Percentiles rank a stretch among this genome's conserved stretches.
Conservation (phyloP, 2,797 vertebrate species). For the Ptychobarbus kaznakovi region DNA sequence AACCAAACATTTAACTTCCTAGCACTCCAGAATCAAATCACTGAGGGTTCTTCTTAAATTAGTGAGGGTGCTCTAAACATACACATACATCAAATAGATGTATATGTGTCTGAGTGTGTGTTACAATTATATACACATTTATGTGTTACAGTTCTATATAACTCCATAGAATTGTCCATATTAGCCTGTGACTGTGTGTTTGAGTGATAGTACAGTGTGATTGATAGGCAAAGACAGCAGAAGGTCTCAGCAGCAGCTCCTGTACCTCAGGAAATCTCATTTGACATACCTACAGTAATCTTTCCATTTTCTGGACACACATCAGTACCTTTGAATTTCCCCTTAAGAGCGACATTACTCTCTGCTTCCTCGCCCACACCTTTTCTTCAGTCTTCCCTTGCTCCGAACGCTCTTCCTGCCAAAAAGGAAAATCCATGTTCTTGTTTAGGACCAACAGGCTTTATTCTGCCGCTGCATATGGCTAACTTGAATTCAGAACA, state of each 20-base stretch:
- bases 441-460: constrained; percentile 31
- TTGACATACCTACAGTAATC: constrained; percentile 56
- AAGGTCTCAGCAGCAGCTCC: constrained; percentile 32
- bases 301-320: constrained; percentile 54
- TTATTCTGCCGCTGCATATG: constrained; percentile 50
- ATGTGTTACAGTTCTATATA: neutral
- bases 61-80: too few species aligned
- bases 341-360: constrained; percentile 74
- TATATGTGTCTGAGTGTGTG: neutral
- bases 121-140: neutral
- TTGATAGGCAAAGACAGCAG: constrained; percentile 31
- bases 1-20: neutral
- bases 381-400: constrained; percentile 65
- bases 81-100: too few species aligned
- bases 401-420: constrained; percentile 65
- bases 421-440: constrained; percentile 60
- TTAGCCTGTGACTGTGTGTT: constrained; percentile 1
- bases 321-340: constrained; percentile 73
- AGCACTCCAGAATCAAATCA: neutral
- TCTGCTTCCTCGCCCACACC: constrained; percentile 72
- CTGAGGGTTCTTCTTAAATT: too few species aligned
- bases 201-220: constrained; percentile 22
- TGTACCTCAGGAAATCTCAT: constrained; percentile 54
- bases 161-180: neutral
- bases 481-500: constrained; percentile 76